A percentile compares a stretch with the other conserved stretches of the same genome.
Conservation (phyloP, 1,140 invertebrate species). For the Brachystomella parvula region DNA sequence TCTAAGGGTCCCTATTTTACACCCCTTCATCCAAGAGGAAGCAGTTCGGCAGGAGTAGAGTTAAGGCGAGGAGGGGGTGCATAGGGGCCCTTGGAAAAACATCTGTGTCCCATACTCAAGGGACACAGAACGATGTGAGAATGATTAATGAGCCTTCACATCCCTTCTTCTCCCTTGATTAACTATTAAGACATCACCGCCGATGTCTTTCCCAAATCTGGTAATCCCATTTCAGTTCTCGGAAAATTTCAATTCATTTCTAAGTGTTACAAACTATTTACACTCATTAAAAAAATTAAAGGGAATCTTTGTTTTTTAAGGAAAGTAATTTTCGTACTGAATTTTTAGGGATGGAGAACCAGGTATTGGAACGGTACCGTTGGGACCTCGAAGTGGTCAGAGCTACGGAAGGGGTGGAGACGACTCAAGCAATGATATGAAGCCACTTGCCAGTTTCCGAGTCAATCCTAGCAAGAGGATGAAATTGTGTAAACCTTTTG, state of each 20-base stretch:
- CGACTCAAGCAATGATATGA: not conserved
- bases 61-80: not conserved
- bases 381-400: no score
- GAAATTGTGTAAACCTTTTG: not conserved
- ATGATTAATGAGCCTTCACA: constrained; percentile 31
- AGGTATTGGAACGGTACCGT: no score
- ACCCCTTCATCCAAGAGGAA: not conserved
- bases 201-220: not conserved
- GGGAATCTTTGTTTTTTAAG: not conserved
- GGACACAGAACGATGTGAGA: constrained; percentile 22
- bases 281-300: not conserved
- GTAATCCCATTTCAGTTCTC: not conserved
- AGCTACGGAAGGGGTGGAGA: not conserved
- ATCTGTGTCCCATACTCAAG: constrained; percentile 27
- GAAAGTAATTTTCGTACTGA: not conserved
- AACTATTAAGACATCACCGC: constrained; percentile 17
- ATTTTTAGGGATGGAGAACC: not conserved
- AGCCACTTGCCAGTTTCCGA: not conserved
- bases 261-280: not conserved
- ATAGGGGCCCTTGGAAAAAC: not conserved
- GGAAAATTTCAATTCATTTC: not conserved
- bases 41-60: no score
- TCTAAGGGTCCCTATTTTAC: not conserved
- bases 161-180: constrained; percentile 24
- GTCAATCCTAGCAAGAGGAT: not conserved